phyloP scores from a whole-genome alignment of 1,140 invertebrate genomes.

The Heliconius hewitsoni region DNA sequence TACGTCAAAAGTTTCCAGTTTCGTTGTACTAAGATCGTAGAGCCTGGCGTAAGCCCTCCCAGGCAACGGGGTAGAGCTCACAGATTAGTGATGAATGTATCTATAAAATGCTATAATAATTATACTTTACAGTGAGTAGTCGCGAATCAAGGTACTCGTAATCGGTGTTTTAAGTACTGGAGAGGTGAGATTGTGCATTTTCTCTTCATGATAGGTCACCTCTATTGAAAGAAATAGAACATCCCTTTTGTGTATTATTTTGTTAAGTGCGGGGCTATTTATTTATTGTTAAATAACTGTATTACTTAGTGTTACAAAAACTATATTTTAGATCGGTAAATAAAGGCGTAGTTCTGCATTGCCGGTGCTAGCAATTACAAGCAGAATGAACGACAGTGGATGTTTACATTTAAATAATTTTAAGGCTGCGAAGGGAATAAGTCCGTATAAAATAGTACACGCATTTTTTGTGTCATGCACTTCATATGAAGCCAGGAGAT shows the following conservation, averaged over 20 bases:
- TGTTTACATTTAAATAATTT: slow-evolving; percentile 90
- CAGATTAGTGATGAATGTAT: slow-evolving; percentile 6
- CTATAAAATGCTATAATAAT: slow-evolving; percentile 7
- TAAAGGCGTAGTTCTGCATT: slow-evolving; percentile 38
- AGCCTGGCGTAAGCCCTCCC: neutral
- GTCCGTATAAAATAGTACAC: slow-evolving; percentile 89
- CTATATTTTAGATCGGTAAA: slow-evolving; percentile 27
- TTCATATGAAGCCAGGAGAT: slow-evolving; percentile 85
- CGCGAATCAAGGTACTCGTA: neutral
- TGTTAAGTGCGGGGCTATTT: slow-evolving; percentile 14
- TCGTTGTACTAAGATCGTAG: too few relatives aligned
- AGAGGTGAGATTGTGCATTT: neutral
- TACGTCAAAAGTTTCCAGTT: too few relatives aligned
- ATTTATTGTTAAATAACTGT: slow-evolving; percentile 25
- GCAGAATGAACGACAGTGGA: slow-evolving; percentile 85
- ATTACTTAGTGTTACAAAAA: neutral
- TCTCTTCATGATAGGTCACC: neutral
- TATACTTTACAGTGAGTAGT: neutral
- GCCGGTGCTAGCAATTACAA: slow-evolving; percentile 54
- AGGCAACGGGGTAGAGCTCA: neutral
- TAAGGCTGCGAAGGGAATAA: slow-evolving; percentile 87
- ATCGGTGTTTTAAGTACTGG: neutral
- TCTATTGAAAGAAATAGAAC: neutral
- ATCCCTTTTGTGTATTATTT: slow-evolving; percentile 4
- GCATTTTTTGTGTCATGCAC: slow-evolving; percentile 88